Conservation (phyloP, 1,140 invertebrate species). For the Drosophila sp. region DNA sequence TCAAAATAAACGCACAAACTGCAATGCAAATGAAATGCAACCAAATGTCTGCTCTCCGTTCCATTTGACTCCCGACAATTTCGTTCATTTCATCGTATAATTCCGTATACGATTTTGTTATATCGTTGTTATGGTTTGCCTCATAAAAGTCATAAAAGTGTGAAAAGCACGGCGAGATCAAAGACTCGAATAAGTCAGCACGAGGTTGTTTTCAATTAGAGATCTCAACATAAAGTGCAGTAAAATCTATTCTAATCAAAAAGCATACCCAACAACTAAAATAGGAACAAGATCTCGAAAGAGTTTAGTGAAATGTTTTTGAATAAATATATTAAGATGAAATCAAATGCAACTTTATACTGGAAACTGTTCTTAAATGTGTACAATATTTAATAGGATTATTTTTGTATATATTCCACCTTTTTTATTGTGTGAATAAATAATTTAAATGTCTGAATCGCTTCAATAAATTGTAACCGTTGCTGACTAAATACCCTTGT, state of each 20-base stretch:
- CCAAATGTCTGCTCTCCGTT: constrained; percentile 1
- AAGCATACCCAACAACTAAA: not conserved
- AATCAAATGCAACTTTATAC: too few relatives aligned
- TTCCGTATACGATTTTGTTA: constrained; percentile 34
- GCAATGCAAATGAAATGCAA: constrained; percentile 34
- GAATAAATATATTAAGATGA: too few relatives aligned
- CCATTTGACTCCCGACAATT: constrained; percentile 21
- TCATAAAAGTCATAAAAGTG: constrained; percentile 74
- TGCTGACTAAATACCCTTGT: not conserved
- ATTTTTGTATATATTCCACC: too few relatives aligned
- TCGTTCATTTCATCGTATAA: not conserved
- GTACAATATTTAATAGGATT: too few relatives aligned
- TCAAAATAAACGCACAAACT: constrained; percentile 30
- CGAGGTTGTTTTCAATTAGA: constrained; percentile 1
- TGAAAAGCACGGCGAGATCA: constrained; percentile 70
- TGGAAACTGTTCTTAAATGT: too few relatives aligned
- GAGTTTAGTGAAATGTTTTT: too few relatives aligned
- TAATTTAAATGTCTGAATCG: not conserved
- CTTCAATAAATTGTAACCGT: constrained; percentile 3
- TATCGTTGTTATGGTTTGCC: constrained; percentile 61
- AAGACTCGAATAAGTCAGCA: constrained; percentile 34
- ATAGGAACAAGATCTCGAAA: not conserved
- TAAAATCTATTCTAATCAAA: not conserved
- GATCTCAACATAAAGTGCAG: not conserved
- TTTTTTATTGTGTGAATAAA: not conserved